Evolutionary conservation across 92 coral and sea anemone species (phyloP).

Genomic region (Bergia puertoricense): DNA sequence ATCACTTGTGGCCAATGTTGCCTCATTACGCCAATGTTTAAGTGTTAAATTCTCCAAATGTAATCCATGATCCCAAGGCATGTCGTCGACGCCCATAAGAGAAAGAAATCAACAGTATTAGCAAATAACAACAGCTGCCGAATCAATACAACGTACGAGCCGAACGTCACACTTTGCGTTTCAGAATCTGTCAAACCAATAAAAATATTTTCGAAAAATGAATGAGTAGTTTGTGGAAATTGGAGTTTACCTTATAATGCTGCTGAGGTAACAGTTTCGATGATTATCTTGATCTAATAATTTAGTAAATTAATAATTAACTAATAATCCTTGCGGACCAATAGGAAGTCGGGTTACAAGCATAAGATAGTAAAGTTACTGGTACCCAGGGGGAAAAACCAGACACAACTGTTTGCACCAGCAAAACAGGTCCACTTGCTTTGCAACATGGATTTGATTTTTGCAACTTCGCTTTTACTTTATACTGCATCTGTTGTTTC

Average conservation of each 20-base stretch:
- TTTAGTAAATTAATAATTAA: constrained; percentile 4
- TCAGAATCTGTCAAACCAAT: constrained; percentile 31
- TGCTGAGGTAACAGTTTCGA: constrained; percentile 32
- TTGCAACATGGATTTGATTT: constrained; percentile 35
- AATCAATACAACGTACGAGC: too few relatives aligned
- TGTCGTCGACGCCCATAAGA: neutral
- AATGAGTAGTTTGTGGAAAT: constrained; percentile 32
- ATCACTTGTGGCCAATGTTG: neutral
- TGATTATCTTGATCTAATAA: constrained; percentile 37
- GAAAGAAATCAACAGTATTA: neutral
- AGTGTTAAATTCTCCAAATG: neutral
- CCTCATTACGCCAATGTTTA: too few relatives aligned
- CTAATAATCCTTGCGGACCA: neutral
- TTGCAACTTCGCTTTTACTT: constrained; percentile 17
- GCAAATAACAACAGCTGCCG: neutral
- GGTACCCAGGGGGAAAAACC: constrained; percentile 15
- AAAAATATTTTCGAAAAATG: constrained; percentile 22
- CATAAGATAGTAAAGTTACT: neutral
- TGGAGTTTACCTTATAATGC: constrained; percentile 38
- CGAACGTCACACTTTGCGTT: neutral
- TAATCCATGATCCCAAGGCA: neutral
- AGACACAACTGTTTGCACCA: constrained; percentile 33
- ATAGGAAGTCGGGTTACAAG: neutral
- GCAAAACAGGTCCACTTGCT: constrained; percentile 24
- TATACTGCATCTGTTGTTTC: constrained; percentile 7